Evolutionary conservation across 2,113 vertebrate genomes (phyloP), one percentile per base, ranked within the genome.

Genomic region (Prunella himalayana): DNA sequence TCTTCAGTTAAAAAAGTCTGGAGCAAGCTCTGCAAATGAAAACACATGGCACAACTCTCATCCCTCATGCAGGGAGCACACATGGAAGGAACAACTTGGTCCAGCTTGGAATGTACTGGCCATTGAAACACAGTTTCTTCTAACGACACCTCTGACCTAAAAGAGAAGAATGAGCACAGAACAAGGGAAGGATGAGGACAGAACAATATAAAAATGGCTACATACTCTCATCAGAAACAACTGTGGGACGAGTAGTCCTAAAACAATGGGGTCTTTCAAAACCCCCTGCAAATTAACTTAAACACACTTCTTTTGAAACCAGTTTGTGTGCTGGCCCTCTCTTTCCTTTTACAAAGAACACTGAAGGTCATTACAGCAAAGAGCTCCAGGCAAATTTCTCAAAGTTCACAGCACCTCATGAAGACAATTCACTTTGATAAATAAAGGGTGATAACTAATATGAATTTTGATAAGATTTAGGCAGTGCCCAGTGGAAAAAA

Each of bases 391-490:
- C 80, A 93, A 86, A 87, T 93, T 95, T 97, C 88, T 96, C 51
- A 86, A 94, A 96, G 90, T 90, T 95, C 66, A 86, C 84, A 96
- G 83, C 33, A 33, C 20, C 42, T 59, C 57, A 57, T 72, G 64
- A 88, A 94, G 78, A 86, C 69, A 93, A 85, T 90, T 95, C 37
- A 47, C 65, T 94, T 93, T 31, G 45, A 88, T 94, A 92, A 97
- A 97, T 87, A 92, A 85, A 31, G 41, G 63, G 60, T 94, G 80
- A 89, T 73, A 92, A 92, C 76, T 76, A 87, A 64, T 63, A 87
- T 11, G 42, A 82, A 59, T 57, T 79, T 81, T 93, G 89, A 92
- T 85, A 91, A 95, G 11, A 22, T 82, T 86, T 94, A 82, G 72
- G 69, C 37, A 92, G 79, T 84, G 69, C 71, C 73, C 56, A 69